Percentiles rank a stretch among this genome's conserved stretches.
Conservation (phyloP, 2,888 invertebrate species). For the Corbicula japonica region DNA sequence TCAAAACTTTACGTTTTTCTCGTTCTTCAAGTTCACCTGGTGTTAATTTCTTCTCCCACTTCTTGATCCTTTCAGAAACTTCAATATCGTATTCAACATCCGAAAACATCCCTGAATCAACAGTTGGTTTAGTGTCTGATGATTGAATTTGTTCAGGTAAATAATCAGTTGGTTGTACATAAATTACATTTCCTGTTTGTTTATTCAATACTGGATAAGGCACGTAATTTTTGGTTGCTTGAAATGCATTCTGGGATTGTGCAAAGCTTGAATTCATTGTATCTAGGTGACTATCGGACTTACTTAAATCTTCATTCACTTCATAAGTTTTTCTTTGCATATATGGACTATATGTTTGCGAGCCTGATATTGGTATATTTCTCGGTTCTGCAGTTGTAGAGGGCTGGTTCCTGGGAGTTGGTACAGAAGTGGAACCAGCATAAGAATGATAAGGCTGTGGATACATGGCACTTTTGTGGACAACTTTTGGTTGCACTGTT, state of each 20-base stretch:
- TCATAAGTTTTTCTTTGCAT: slow-evolving; percentile 62
- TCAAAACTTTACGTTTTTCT: slow-evolving; percentile 57
- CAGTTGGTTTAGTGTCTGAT: slow-evolving; percentile 22
- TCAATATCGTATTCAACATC: slow-evolving; percentile 84
- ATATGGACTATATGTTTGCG: slow-evolving; percentile 70
- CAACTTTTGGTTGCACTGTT: slow-evolving; percentile 18
- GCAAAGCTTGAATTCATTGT: slow-evolving; percentile 36
- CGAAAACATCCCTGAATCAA: slow-evolving; percentile 82
- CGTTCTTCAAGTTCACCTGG: slow-evolving; percentile 56
- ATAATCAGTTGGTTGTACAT: slow-evolving; percentile 58
- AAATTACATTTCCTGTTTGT: slow-evolving; percentile 60
- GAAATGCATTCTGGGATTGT: slow-evolving; percentile 13
- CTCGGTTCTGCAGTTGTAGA: slow-evolving; percentile 15
- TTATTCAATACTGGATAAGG: slow-evolving; percentile 61
- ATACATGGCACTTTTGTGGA: slow-evolving; percentile 18
- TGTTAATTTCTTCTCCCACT: slow-evolving; percentile 82
- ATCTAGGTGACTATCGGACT: slow-evolving; percentile 80
- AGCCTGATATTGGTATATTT: slow-evolving; percentile 53
- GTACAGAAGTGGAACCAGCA: neutral
- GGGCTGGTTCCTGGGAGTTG: neutral
- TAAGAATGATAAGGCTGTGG: slow-evolving; percentile 4
- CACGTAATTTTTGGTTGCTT: slow-evolving; percentile 24
- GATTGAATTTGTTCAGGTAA: slow-evolving; percentile 17
- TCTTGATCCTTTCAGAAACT: slow-evolving; percentile 82
- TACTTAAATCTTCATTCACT: slow-evolving; percentile 73